A percentile compares a stretch with the other conserved stretches of the same genome.
Evolutionary conservation across 2,113 vertebrate species (phyloP).

Genomic region (Gambusia affinis): DNA sequence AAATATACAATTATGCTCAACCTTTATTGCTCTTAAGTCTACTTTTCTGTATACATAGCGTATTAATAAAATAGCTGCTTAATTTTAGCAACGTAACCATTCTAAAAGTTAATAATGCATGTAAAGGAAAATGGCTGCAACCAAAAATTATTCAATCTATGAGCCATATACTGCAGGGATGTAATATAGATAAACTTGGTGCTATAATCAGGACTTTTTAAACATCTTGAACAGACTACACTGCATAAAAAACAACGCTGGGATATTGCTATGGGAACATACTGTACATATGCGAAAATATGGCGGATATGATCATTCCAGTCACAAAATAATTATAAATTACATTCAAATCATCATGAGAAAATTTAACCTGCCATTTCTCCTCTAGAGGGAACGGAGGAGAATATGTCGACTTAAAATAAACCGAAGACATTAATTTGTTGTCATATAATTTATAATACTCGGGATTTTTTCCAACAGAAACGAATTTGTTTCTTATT

Average conservation of each 20-base stretch:
- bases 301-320: background rate
- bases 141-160: background rate
- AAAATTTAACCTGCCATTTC: background rate
- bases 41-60: background rate
- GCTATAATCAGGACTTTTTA: background rate
- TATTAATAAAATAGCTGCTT: background rate
- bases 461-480: background rate
- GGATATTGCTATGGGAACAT: background rate
- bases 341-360: background rate
- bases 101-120: background rate
- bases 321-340: background rate
- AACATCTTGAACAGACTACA: no score
- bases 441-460: background rate
- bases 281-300: background rate
- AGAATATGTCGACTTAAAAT: background rate
- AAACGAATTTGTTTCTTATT: background rate
- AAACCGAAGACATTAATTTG: background rate
- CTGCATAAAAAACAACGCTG: no score
- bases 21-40: background rate
- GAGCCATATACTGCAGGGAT: background rate
- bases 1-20: background rate
- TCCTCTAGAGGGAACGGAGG: no score
- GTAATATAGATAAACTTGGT: background rate
- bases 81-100: background rate
- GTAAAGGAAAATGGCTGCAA: background rate